Conservation (phyloP, 2,113 vertebrate species). For the Myanophis thanlyinensis region DNA sequence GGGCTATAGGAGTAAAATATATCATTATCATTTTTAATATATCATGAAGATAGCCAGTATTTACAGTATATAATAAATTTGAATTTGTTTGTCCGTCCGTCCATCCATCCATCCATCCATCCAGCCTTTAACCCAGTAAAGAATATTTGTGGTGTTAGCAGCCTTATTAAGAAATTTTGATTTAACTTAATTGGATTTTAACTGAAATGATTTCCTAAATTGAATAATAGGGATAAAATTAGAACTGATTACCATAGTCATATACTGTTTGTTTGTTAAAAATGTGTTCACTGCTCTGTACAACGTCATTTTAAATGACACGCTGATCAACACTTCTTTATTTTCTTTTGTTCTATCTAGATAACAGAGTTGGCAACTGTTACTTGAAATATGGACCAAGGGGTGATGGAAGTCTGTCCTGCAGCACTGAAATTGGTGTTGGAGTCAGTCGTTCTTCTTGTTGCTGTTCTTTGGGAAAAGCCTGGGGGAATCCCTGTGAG, state of each 20-base stretch:
- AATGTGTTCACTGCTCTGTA: background rate
- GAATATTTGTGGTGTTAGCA: background rate
- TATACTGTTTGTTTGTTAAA: background rate
- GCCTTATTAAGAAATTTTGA: background rate
- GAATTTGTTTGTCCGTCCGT: background rate
- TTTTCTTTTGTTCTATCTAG: conserved; percentile 49
- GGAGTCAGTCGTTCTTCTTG: conserved; percentile 83
- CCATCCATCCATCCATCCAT: background rate
- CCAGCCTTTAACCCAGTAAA: background rate
- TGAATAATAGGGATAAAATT: background rate
- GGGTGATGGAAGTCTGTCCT: conserved; percentile 73
- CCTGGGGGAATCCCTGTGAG: conserved; percentile 86
- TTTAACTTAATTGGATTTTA: background rate
- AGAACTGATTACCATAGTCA: background rate
- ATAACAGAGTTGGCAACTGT: conserved; percentile 81
- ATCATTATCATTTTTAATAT: background rate
- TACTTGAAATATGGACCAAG: conserved; percentile 76
- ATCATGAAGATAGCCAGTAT: background rate
- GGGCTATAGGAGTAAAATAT: background rate
- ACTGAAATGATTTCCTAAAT: background rate
- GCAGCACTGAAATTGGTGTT: conserved; percentile 81
- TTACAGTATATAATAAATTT: background rate
- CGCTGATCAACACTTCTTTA: background rate
- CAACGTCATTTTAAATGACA: background rate
- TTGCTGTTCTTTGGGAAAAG: conserved; percentile 81